A percentile compares a stretch with the other conserved stretches of the same genome.
phyloP scores from a whole-genome alignment of 2,888 invertebrate genomes.

The Leucophora obtusa region DNA sequence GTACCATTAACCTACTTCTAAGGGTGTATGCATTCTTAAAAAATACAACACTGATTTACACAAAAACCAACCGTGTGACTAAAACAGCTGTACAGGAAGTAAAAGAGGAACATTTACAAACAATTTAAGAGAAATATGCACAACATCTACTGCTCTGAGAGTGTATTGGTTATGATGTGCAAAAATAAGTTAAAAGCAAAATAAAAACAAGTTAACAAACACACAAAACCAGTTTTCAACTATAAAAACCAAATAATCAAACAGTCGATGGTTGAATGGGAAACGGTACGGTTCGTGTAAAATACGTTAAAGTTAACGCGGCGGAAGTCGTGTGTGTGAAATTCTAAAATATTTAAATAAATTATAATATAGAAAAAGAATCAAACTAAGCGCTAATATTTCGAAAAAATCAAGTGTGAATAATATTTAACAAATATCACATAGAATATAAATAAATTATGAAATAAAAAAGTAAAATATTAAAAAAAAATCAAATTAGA shows the following conservation, averaged over 20 bases:
- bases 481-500: slow-evolving; percentile 7
- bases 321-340: slow-evolving; percentile 56
- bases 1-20: too few species aligned
- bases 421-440: slow-evolving; percentile 10
- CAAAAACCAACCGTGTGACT: slow-evolving; percentile 26
- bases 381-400: slow-evolving; percentile 23
- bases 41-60: slow-evolving; percentile 36
- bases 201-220: slow-evolving; percentile 60
- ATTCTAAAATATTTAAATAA: slow-evolving; percentile 49
- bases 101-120: slow-evolving; percentile 45
- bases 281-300: slow-evolving; percentile 62
- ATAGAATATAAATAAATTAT: not conserved
- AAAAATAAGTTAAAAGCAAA: slow-evolving; percentile 58
- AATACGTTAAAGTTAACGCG: slow-evolving; percentile 56
- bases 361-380: slow-evolving; percentile 14
- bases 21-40: not conserved
- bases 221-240: slow-evolving; percentile 60
- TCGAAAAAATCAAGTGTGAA: slow-evolving; percentile 27
- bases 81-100: slow-evolving; percentile 52
- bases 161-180: slow-evolving; percentile 38
- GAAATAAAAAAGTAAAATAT: not conserved
- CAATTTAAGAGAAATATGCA: slow-evolving; percentile 40
- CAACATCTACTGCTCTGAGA: slow-evolving; percentile 12
- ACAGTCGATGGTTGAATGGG: slow-evolving; percentile 65
- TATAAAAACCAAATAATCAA: slow-evolving; percentile 47